Base-by-base conservation (phyloP, 2,888 invertebrate genomes). In the Phymatocera aterrima region DNA sequence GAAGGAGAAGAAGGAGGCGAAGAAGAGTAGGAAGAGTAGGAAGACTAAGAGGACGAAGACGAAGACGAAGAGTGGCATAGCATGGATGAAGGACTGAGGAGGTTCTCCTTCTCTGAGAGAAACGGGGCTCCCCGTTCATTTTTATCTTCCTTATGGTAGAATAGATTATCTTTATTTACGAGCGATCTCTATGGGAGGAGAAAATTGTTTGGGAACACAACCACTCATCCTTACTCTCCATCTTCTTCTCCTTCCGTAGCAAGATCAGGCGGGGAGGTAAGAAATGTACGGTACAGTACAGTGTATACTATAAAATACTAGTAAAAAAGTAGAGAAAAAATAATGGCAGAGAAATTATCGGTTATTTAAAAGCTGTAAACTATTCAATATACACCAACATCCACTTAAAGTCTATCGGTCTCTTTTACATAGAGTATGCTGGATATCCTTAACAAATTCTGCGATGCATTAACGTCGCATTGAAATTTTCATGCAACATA, bases 151-250 rank as follows among this genome's bases (percentile, higher is more conserved):
- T 89, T 87, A n/a, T n/a, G n/a, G 89, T 89, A 84, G 89, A 89
- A 90, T 89, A 89, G 90, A 90, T 90, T 90, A 90, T 90, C 90
- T 87, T 72, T 90, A 90, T 90, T 90, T 90, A 90, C 89, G 90
- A 90, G 89, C 89, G 88, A 90, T 89, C 88, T 87, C 86, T 84
- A 51, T 12, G 87, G 85, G 86, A 85, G 85, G 87, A 85, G 87
- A 86, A 89, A 90, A 89, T 90, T 89, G 89, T 90, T 90, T 89
- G 89, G 87, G 88, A 89, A 87, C 86, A 81, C 83, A 85, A 83
- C 86, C 88, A 86, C 88, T 89, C 21, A 12, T 12, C 51, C n/a
- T 15, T 51, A 4, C n/a, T n/a, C 51, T 51, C 15, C 8, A 5
- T 40, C 40, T 40, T 40, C 8, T 40, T 40, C 40, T 40, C 8